Evolutionary conservation across 2,888 invertebrate species (phyloP), one percentile per base, ranked within the genome.

Genomic region (Trissolcus brochymenae): DNA sequence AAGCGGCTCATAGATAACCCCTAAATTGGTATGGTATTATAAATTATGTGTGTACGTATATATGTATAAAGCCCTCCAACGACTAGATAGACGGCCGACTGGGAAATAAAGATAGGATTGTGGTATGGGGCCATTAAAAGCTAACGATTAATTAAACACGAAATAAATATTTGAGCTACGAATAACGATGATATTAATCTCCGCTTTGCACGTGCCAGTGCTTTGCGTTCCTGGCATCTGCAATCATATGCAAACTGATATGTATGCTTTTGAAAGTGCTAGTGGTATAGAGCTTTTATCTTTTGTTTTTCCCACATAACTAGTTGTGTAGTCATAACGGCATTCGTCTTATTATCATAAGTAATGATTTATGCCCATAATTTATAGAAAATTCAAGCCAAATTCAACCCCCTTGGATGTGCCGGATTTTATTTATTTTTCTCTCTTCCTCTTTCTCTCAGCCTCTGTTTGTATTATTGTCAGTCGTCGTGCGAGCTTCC

Each of bases 121-220:
- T 71, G 68, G 76, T 76, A 61, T 76, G 72, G 68, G 66, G 80
- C 83, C 84, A 86, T 86, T 86, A 86, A 86, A 86, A 85, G 84
- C 85, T 84, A 85, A 86, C 86, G 85, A 87, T 87, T 87, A 86
- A 87, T 87, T 87, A 84, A 85, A 83, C 85, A 80, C 84, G 84
- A 85, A 86, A 86, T 87, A 87, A 87, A 86, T 86, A 87, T 87
- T 65, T 87, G 82, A 80, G 82, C 84, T 85, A 82, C 84, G 83
- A 86, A 86, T 87, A 86, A 85, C 84, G 81, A 81, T 79, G 85
- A 84, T 85, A 86, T 86, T 85, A 87, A 85, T 87, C 86, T 87
- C 81, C 81, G 84, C 84, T 86, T 84, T 85, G 83, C 82, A 81
- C 83, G 82, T 79, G 79, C 79, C 78, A 46, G 64, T 67, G 71